These are phyloP conservation scores for Gyps fulvus DNA, from an alignment of 2,113 vertebrate genomes.

Conservation along the genomic window DNA sequence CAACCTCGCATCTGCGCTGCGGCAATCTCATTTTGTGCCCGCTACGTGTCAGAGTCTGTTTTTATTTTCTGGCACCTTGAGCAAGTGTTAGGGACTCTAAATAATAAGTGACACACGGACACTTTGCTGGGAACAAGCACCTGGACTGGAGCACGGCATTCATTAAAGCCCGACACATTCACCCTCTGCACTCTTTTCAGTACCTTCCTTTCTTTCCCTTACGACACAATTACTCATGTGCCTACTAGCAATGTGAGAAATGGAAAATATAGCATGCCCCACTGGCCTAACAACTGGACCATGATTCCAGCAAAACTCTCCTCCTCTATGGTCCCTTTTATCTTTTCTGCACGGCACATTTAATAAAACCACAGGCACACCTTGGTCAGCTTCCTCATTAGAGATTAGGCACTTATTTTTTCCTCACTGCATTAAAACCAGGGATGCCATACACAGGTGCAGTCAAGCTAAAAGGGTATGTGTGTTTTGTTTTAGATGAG, in stretches of 20 bases:
- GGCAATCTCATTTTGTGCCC: slow-evolving; percentile 8
- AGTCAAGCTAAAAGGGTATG: neutral
- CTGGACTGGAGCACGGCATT: slow-evolving; percentile 23
- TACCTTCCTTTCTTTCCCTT: neutral
- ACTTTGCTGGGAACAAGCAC: slow-evolving; percentile 48
- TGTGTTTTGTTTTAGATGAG: neutral
- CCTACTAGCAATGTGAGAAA: slow-evolving; percentile 27
- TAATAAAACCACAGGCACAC: slow-evolving; percentile 58
- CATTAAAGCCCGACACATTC: neutral
- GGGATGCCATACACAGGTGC: neutral
- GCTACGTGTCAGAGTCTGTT: slow-evolving; percentile 52
- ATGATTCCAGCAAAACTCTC: slow-evolving; percentile 38
- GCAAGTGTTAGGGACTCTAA: slow-evolving; percentile 2
- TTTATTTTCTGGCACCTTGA: slow-evolving; percentile 64
- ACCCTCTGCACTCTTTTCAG: neutral
- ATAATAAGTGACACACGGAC: slow-evolving; percentile 36
- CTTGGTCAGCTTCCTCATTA: slow-evolving; percentile 37
- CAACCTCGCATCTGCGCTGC: slow-evolving; percentile 63
- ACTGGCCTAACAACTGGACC: slow-evolving; percentile 47
- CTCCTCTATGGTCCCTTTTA: slow-evolving; percentile 41
- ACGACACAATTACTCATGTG: slow-evolving; percentile 30
- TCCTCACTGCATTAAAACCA: neutral
- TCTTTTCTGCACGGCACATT: slow-evolving; percentile 18
- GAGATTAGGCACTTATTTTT: neutral
- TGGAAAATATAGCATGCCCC: slow-evolving; percentile 28